These are phyloP conservation scores for Salvelinus alpinus DNA, from an alignment of 2,113 vertebrate genomes.

Conservation along the genomic window DNA sequence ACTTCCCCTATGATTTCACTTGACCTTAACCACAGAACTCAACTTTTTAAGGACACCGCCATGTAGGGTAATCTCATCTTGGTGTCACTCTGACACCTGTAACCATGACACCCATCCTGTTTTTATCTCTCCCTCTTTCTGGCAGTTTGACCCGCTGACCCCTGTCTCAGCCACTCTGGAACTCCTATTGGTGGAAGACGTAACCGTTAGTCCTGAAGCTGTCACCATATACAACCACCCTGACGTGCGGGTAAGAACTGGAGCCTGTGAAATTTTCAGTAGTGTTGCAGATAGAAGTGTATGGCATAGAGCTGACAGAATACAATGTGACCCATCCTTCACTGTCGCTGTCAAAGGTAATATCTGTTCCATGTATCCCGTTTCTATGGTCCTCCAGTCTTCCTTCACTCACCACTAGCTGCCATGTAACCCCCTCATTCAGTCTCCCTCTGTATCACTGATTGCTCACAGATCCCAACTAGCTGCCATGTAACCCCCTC, in stretches of 20 bases:
- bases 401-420: neutral
- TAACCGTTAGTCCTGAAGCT: conserved; percentile 78
- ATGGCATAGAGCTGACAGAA: neutral
- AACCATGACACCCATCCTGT: neutral
- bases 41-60: neutral
- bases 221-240: conserved; percentile 93
- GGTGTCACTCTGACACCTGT: neutral
- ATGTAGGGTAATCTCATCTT: neutral
- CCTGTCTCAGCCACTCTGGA: conserved; percentile 84
- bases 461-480: neutral
- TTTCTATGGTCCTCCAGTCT: neutral
- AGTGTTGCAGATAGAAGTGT: neutral
- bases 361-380: neutral
- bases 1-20: neutral
- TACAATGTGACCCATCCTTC: neutral
- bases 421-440: neutral
- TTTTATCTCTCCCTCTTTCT: conserved; percentile 15
- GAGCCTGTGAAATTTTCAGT: neutral
- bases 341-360: neutral
- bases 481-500: neutral
- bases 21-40: neutral
- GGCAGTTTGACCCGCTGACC: conserved; percentile 76
- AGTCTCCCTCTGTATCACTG: neutral
- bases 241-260: conserved; percentile 75
- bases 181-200: conserved; percentile 91